phyloP scores from a whole-genome alignment of 2,113 vertebrate genomes.

The Polyodon spathula region DNA sequence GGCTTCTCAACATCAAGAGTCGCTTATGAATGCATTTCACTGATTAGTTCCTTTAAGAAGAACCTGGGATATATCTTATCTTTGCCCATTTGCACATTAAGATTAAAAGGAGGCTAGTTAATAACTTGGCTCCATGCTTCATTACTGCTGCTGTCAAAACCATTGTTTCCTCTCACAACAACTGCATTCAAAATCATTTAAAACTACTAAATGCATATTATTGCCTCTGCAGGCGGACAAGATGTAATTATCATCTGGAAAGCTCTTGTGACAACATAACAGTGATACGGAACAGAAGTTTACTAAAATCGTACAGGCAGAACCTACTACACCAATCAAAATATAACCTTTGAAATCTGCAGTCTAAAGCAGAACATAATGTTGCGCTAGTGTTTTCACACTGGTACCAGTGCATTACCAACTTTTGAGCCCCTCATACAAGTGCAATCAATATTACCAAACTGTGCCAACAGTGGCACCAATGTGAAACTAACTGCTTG shows the following conservation, averaged over 20 bases:
- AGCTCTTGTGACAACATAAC: background rate
- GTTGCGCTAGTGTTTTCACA: too few species aligned
- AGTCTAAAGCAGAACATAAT: too few species aligned
- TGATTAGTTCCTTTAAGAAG: conserved; percentile 21
- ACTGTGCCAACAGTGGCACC: too few species aligned
- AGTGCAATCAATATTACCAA: too few species aligned
- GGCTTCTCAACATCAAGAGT: too few species aligned
- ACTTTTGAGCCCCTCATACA: too few species aligned
- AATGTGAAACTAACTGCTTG: too few species aligned
- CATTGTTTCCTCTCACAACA: conserved; percentile 22
- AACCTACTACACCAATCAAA: too few species aligned
- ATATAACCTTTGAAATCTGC: too few species aligned
- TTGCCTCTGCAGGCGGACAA: conserved; percentile 27
- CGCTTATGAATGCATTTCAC: conserved; percentile 20
- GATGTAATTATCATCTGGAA: conserved; percentile 14
- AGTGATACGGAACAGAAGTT: too few species aligned
- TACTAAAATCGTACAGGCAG: too few species aligned
- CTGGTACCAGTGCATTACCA: too few species aligned
- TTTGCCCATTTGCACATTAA: conserved; percentile 21
- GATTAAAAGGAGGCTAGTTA: conserved; percentile 28
- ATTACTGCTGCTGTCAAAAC: conserved; percentile 22
- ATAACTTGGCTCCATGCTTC: conserved; percentile 28
- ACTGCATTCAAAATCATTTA: conserved; percentile 11
- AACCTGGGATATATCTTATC: conserved; percentile 21
- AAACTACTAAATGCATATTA: conserved; percentile 8